Evolutionary conservation across 2,888 invertebrate genomes (phyloP), one percentile per base, ranked within the genome.

Genomic region (Macrophya annulata): DNA sequence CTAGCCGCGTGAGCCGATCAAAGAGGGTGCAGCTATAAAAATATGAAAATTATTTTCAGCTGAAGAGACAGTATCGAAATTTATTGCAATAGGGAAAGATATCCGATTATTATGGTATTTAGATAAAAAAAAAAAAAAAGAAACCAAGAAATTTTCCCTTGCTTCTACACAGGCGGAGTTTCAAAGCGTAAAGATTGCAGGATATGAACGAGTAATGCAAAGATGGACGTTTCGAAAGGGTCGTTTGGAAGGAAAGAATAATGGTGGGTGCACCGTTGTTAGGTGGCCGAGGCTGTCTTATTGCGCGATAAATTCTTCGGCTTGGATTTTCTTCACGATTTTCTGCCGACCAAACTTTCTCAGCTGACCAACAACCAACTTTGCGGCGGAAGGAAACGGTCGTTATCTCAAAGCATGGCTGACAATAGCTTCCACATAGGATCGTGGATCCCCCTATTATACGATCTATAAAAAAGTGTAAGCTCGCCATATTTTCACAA

Each of bases 371-470:
- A 62, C 62, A 45, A 81, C 62, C 17, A 65, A 81, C 62, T 65
- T 62, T 45, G 37, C 45, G 40, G 25, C 59, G 81, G 81, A 81
- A 40, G 62, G 65, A 81, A 81, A 25, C 37, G 81, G 81, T 81
- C 81, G 81, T 65, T 81, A 62, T 81, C 81, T 59, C 81, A 31
- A 31, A 77, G 31, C 77, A 77, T 81, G 40, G 59, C 62, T 59
- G 62, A 40, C 59, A 62, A 62, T 81, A 62, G 81, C 17, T 62
- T 81, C 40, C 40, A 51, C 81, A 62, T 55, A 55, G 51, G 31
- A 43, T 77, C 55, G 37, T 21, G 25, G 55, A 55, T 76, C 77
- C 77, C 55, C 55, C 37, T 9, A n/a, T 25, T 45, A 74, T 77
- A 51, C 51, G 55, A 77, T 77, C 51, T 77, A 77, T 77, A 51